Percentiles rank a stretch among this genome's conserved stretches.
Conservation (phyloP, 1,140 invertebrate species). For the Mactra quadrangularis region DNA sequence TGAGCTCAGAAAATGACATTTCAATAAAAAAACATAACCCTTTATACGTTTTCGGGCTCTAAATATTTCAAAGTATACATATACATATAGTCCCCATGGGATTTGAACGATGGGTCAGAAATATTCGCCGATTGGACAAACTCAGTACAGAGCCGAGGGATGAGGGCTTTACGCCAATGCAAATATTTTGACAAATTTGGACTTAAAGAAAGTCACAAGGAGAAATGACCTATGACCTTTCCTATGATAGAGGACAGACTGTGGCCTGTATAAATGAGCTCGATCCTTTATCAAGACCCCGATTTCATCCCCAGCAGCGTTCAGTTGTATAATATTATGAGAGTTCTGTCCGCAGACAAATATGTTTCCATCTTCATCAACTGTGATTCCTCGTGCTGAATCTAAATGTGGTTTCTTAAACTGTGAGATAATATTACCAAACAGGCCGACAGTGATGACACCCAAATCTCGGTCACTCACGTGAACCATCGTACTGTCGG, state of each 20-base stretch:
- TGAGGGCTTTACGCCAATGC: no score
- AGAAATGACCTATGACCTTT: constrained; percentile 19
- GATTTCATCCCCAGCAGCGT: constrained; percentile 39
- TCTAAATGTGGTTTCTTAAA: constrained; percentile 14
- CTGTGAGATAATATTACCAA: constrained; percentile 24
- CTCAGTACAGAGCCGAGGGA: no score
- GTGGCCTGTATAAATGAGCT: constrained; percentile 16
- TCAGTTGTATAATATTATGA: constrained; percentile 49
- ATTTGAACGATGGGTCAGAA: no score
- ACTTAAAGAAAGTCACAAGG: constrained; percentile 46
- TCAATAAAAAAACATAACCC: no score
- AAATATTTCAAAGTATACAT: no score
- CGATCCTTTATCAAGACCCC: constrained; percentile 44
- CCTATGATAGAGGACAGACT: constrained; percentile 36
- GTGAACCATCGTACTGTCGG: constrained; percentile 50
- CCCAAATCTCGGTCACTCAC: constrained; percentile 49
- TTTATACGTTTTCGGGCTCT: no score
- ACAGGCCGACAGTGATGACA: constrained; percentile 40
- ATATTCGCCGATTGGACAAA: no score
- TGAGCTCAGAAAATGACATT: no score
- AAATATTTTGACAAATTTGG: constrained; percentile 54
- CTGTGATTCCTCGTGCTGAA: constrained; percentile 36
- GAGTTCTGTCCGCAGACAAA: constrained; percentile 52
- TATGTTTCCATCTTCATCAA: constrained; percentile 46
- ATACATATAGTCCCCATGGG: no score